Evolutionary conservation across 2,113 vertebrate species (phyloP), one percentile per base, ranked within the genome.

Genomic region (Hylia prasina): DNA sequence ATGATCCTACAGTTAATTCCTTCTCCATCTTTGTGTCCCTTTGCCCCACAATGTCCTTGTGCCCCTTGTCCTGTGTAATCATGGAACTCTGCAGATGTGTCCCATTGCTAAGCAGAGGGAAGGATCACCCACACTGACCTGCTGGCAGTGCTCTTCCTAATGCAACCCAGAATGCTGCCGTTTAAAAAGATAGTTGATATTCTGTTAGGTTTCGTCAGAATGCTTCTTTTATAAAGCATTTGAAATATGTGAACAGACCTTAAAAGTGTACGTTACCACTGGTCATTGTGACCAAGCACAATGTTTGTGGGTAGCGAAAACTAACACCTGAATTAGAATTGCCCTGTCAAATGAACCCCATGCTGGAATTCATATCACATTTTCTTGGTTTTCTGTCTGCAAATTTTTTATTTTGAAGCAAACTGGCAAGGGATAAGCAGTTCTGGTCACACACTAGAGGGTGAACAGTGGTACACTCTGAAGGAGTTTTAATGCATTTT

Each of bases 191-290:
- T 42, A 2, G 0, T 45, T 72, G 50, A 48, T 33, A 18, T 12
- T 60, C 11, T 27, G 12, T 15, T 63, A 7, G 8, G 3, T 61
- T 80, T 75, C 45, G 61, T 57, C 21, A 65, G 19, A 30, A 31
- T 53, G 4, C 58, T 45, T 44, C 0, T 39, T 70, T 39, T 15
- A 31, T 24, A 22, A 53, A 77, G 1, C 1, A 31, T 71, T 82
- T 75, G 31, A 45, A 68, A 5, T 6, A 31, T 0, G 0, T 31
- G 7, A 19, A 22, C 25, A 58, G 31, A 42, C 14, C 24, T 58
- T 44, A 19, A 27, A 61, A 68, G 4, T 18, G 8, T 56, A 0
- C 1, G 2, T 27, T 17, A 15, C 13, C 24, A 3, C 12, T 39
- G 28, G 25, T 47, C 40, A 1, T 4, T 17, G 13, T 33, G 60